phyloP scores from a whole-genome alignment of 2,797 vertebrate genomes.

The Myripristis jacobus region DNA sequence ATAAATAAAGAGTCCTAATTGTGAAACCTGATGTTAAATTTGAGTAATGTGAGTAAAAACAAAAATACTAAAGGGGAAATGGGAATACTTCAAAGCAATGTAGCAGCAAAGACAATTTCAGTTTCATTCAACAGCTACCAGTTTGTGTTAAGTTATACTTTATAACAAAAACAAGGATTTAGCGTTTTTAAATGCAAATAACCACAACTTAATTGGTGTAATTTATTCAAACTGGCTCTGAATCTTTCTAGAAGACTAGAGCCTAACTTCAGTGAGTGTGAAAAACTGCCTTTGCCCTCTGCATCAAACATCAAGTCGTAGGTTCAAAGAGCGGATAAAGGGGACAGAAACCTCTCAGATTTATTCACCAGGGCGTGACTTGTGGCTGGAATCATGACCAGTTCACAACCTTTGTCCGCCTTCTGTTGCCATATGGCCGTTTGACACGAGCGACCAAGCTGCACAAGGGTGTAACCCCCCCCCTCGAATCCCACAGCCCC shows the following conservation, averaged over 20 bases:
- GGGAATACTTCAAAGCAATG: not conserved
- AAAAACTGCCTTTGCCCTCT: not conserved
- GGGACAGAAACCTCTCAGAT: not conserved
- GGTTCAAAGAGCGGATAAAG: not conserved
- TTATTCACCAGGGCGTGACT: constrained; percentile 17
- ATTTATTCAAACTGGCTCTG: no score
- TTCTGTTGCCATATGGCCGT: not conserved
- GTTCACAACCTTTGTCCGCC: constrained; percentile 11
- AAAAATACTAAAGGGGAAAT: no score
- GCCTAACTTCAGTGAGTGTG: not conserved
- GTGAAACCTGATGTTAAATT: no score
- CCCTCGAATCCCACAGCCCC: not conserved
- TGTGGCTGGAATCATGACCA: not conserved
- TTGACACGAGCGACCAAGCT: not conserved
- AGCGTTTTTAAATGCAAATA: no score
- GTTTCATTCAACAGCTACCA: not conserved
- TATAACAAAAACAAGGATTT: no score
- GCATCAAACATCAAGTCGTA: not conserved
- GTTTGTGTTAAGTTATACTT: not conserved
- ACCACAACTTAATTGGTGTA: not conserved
- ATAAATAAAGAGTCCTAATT: no score
- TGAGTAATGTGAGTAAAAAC: no score
- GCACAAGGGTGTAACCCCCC: not conserved
- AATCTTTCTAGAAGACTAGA: not conserved
- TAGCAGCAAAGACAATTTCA: not conserved